Evolutionary conservation across 2,113 vertebrate species (phyloP).

Genomic region (Heterotis niloticus): DNA sequence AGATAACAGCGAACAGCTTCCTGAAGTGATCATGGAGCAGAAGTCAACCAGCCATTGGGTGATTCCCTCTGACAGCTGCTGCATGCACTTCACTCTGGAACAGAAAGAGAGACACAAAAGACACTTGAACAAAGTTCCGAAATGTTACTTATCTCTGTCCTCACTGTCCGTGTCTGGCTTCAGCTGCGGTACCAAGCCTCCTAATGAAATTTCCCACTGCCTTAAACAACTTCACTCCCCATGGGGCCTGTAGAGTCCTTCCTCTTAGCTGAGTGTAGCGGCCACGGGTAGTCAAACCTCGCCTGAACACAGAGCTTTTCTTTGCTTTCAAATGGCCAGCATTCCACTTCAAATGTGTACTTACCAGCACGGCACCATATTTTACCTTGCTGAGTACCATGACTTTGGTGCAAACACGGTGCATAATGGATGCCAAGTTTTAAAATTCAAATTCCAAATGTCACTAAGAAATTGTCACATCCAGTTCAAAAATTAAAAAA

Average conservation of each 20-base stretch:
- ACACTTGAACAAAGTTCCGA: background rate
- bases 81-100: background rate
- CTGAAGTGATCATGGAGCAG: background rate
- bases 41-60: conserved; percentile 2
- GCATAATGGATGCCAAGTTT: no score
- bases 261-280: background rate
- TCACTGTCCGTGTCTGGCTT: background rate
- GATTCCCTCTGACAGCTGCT: conserved; percentile 19
- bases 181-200: no score
- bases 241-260: background rate
- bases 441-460: no score
- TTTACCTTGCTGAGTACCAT: no score
- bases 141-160: background rate
- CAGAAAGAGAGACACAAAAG: conserved; percentile 17
- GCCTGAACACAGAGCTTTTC: background rate
- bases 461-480: no score
- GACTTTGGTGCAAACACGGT: no score
- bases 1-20: conserved; percentile 1
- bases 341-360: no score
- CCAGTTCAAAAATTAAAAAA: no score
- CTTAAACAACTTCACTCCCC: background rate
- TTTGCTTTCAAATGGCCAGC: no score
- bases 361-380: no score
- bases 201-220: background rate
- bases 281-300: background rate